Evolutionary conservation across 2,797 vertebrate species (phyloP), one percentile per base, ranked within the genome.

Genomic region (Chelmon rostratus): DNA sequence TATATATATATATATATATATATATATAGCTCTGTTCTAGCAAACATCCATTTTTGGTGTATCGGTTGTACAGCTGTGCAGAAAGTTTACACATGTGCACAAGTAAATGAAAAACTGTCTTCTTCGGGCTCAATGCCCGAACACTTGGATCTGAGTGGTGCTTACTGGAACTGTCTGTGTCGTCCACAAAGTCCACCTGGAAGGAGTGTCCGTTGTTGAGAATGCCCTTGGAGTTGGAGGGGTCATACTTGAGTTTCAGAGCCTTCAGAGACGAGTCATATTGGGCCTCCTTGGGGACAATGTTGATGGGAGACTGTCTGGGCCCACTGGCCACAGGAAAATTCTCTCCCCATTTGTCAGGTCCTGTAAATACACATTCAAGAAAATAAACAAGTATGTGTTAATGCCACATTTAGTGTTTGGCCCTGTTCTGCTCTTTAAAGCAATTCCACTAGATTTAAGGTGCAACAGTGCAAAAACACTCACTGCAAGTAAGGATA

Each of bases 221-320:
- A 75, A 99, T 98, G 86, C 96, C 92, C 47, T 87, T 96, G 63
- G 96, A 88, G 37, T 96, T 96, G 74, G 91, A 86, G 0, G 96
- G 94, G 68, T 98, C 96, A 0, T 99, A 99, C 59, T 78, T 93
- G 35, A 97, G 85, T n/a, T 82, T 95, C 53, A 99, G 96, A 16
- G 94, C 87, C 82, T 90, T 96, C 50, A 99, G 95, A 40, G 93
- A 88, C 0, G 95, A 86, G 82, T 99, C 97, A 19, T 95, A 96
- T 67, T 88, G 94, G 38, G 96, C 93, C 81, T 98, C 96, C 63
- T 89, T 88, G 3, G 96, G 95, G 74, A 96, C 92, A 15, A 99
- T 98, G 89, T 99, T 95, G 4, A 99, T 98, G 0, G 98, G 98
- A 86, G 98, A 99, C 92, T 99, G 98, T 25, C 97, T 95, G 80